Conservation (phyloP, 2,113 vertebrate species). For the Zosterops japonicus region DNA sequence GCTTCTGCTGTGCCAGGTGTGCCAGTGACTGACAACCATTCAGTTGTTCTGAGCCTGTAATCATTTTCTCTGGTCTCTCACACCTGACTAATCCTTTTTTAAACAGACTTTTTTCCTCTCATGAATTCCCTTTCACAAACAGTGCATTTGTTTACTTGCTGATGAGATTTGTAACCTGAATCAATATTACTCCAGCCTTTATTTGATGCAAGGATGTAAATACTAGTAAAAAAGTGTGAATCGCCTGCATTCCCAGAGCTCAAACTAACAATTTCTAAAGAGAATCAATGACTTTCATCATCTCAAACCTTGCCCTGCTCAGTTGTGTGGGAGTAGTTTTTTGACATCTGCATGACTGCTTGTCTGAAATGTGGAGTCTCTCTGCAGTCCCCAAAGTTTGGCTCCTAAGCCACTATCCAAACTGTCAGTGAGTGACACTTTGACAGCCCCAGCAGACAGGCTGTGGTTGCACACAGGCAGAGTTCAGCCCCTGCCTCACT, state of each 20-base stretch:
- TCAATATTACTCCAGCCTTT: not conserved
- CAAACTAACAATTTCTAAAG: not conserved
- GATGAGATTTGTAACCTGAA: constrained; percentile 32
- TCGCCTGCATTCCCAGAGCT: not conserved
- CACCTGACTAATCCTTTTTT: not conserved
- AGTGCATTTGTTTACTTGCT: not conserved
- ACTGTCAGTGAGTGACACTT: not conserved
- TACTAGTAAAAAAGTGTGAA: not conserved
- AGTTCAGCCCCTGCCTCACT: not conserved
- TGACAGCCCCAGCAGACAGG: not conserved
- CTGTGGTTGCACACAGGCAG: accelerated
- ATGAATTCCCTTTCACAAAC: not conserved
- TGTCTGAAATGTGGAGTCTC: not conserved
- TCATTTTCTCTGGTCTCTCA: not conserved
- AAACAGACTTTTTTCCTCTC: not conserved
- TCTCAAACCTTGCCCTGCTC: not conserved
- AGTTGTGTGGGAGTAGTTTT: not conserved
- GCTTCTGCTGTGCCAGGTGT: not conserved
- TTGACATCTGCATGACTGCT: not conserved
- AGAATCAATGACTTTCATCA: not conserved
- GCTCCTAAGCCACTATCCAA: not conserved
- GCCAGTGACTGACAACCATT: not conserved
- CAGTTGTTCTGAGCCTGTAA: not conserved
- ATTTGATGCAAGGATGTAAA: not conserved
- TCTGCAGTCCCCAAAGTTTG: not conserved